These are phyloP conservation scores for Osmerus mordax DNA, from an alignment of 2,113 vertebrate species.

Conservation along the genomic window DNA sequence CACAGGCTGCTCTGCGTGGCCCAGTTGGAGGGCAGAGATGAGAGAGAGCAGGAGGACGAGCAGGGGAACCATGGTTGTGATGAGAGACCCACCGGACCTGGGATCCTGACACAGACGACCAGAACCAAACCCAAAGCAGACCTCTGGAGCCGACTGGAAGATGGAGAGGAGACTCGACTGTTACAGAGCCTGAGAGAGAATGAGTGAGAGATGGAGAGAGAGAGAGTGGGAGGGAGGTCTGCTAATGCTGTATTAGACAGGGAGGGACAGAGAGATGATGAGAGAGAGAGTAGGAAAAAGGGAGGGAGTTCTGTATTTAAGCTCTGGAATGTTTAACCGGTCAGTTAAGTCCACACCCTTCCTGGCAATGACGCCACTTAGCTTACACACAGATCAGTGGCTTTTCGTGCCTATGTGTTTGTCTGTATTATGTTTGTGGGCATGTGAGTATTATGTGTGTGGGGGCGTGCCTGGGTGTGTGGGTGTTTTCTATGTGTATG, in stretches of 20 bases:
- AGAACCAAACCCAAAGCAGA: neutral
- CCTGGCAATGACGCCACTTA: constrained; percentile 35
- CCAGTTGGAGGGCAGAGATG: constrained; percentile 42
- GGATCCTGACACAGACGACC: neutral
- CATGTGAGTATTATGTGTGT: constrained; percentile 15
- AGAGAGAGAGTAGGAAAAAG: neutral
- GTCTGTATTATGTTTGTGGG: constrained; percentile 2
- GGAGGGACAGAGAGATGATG: constrained; percentile 12
- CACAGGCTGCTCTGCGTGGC: constrained; percentile 44
- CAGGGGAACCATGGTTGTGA: constrained; percentile 51
- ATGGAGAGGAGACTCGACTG: neutral
- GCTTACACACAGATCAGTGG: constrained; percentile 35
- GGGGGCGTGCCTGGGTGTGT: constrained; percentile 2
- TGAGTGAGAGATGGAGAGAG: constrained; percentile 4
- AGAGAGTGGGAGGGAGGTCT: neutral
- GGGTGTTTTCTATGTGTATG: neutral
- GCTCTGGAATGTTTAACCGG: constrained; percentile 54
- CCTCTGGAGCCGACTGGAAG: neutral
- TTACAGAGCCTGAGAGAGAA: constrained; percentile 6
- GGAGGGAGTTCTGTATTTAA: constrained; percentile 38
- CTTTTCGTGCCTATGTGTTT: constrained; percentile 15
- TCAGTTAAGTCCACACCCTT: constrained; percentile 55
- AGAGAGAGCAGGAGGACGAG: constrained; percentile 57
- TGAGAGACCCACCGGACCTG: neutral
- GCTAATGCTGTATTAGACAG: neutral